phyloP scores from a whole-genome alignment of 1,140 invertebrate species.

The Nephotettix cincticeps region DNA sequence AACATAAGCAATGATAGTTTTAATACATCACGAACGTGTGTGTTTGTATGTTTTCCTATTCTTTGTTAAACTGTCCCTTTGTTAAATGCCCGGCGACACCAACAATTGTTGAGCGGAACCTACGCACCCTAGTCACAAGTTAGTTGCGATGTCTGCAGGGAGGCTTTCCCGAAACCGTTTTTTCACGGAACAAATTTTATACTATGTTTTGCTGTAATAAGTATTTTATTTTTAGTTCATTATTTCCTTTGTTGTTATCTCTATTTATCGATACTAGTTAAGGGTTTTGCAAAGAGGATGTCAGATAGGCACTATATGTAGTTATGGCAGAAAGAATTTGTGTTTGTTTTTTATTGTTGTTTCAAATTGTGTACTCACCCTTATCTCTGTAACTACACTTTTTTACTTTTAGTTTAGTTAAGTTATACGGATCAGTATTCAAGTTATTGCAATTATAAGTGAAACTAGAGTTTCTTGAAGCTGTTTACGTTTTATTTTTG shows the following conservation, averaged over 20 bases:
- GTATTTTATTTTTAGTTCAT: slow-evolving; percentile 39
- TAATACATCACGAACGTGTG: slow-evolving; percentile 28
- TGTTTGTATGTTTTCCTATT: slow-evolving; percentile 23
- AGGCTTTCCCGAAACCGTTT: slow-evolving; percentile 16
- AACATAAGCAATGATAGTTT: background rate
- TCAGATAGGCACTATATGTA: slow-evolving; percentile 24
- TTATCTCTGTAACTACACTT: slow-evolving; percentile 16
- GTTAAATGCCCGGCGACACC: slow-evolving; percentile 35
- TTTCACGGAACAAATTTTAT: slow-evolving; percentile 36
- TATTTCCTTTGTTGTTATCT: slow-evolving; percentile 38
- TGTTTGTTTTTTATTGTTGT: slow-evolving; percentile 27
- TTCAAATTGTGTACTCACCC: slow-evolving; percentile 12
- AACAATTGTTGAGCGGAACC: slow-evolving; percentile 39
- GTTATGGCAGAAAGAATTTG: slow-evolving; percentile 8
- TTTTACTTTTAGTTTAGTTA: slow-evolving; percentile 26
- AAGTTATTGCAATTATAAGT: slow-evolving; percentile 9
- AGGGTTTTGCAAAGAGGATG: slow-evolving; percentile 25
- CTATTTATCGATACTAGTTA: slow-evolving; percentile 35
- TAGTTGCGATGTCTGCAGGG: slow-evolving; percentile 38
- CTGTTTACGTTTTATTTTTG: slow-evolving; percentile 1
- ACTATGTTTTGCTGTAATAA: slow-evolving; percentile 36
- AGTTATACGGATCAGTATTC: slow-evolving; percentile 22
- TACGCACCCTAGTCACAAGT: slow-evolving; percentile 39
- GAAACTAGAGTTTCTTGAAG: slow-evolving; percentile 9
- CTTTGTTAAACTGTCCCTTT: slow-evolving; percentile 28